Evolutionary conservation across 1,140 invertebrate species (phyloP).

Genomic region (Triops cancriformis): DNA sequence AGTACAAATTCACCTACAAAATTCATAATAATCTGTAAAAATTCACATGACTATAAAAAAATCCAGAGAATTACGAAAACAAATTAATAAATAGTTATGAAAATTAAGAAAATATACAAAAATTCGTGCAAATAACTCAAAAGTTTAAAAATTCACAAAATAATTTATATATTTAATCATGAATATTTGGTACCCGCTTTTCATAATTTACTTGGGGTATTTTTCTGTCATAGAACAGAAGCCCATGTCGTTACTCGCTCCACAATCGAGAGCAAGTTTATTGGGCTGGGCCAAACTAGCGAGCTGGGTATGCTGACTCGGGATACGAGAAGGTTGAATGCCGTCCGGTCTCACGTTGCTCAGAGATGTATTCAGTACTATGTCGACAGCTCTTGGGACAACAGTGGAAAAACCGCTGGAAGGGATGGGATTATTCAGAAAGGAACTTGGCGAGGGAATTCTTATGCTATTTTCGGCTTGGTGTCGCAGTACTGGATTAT

Average conservation of each 20-base stretch:
- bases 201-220: slow-evolving; percentile 32
- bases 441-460: not conserved
- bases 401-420: too few relatives aligned
- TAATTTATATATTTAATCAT: too few relatives aligned
- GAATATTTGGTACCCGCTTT: not conserved
- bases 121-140: too few relatives aligned
- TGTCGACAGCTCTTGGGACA: too few relatives aligned
- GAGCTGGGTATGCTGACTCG: not conserved
- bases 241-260: slow-evolving; percentile 32
- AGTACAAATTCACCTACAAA: too few relatives aligned
- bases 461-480: not conserved
- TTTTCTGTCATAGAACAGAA: slow-evolving; percentile 32
- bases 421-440: too few relatives aligned
- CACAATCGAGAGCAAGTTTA: slow-evolving; percentile 29
- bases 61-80: too few relatives aligned
- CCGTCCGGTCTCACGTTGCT: not conserved
- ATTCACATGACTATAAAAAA: too few relatives aligned
- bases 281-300: not conserved
- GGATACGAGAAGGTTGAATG: not conserved
- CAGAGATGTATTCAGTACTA: too few relatives aligned
- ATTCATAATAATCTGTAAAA: too few relatives aligned
- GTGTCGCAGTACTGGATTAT: not conserved
- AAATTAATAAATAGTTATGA: too few relatives aligned
- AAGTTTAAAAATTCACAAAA: not conserved
- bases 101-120: too few relatives aligned